Base-by-base conservation (phyloP, 1,140 invertebrate species). In the Parasteatoda tepidariorum region DNA sequence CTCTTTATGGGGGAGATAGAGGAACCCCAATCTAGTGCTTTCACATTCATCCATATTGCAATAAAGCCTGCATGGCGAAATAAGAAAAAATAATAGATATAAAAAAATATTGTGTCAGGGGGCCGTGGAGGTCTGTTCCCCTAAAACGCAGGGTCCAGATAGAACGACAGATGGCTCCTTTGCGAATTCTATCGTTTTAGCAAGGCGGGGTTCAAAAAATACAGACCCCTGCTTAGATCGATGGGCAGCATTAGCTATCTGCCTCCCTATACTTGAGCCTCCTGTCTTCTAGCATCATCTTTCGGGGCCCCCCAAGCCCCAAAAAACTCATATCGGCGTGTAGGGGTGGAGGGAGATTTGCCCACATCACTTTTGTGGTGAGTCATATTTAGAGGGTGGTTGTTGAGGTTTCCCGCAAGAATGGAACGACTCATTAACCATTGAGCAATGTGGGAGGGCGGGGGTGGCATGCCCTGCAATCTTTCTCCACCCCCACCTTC, bases 341-440 rank as follows among this genome's bases (percentile, higher is more conserved):
- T 33, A 22, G 75, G 24, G 34, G 71, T 9, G 41, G 78, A 18
- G 41, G 62, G 62, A 64, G 41, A 57, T 67, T 79, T 61, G 48
- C 75, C 75, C 75, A 38, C 75, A 79, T 79, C 75, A 74, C 54
- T 74, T 79, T 79, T 68, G 75, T 33, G 75, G 78, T 81, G 78
- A 81, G 66, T 81, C 78, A 81, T 48, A 57, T 68, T 70, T 67
- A 67, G 75, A 62, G 75, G 75, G 24, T 9, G 31, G 26, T 54
- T 31, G 78, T 81, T 68, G 78, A 70, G 78, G 78, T 81, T 81
- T 70, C 78, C 78, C 78, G 78, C 78, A 81, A 81, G 66, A 70
- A 59, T 64, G 48, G 33, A 68, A 81, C 78, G 78, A 81, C 78
- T 81, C 78, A 81, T 81, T 81, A 81, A 70, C 66, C 78, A 81